Conservation (phyloP, 2,113 vertebrate species). For the Engystomops pustulosus region DNA sequence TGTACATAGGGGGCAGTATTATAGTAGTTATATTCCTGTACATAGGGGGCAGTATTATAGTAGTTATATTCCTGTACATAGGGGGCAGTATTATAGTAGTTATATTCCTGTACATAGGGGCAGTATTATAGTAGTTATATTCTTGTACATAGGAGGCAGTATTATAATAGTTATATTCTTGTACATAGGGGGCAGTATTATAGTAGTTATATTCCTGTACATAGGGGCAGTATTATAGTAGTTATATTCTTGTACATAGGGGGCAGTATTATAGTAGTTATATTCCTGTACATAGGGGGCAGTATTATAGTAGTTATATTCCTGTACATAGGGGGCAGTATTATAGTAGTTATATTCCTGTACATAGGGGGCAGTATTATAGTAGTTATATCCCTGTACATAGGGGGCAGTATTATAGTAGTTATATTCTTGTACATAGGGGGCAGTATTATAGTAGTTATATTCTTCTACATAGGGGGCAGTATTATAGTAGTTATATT, state of each 20-base stretch:
- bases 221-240: constrained; percentile 3
- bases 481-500: constrained; percentile 14
- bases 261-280: constrained; percentile 4
- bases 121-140: constrained; percentile 21
- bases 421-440: background rate
- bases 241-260: constrained; percentile 13
- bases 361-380: background rate
- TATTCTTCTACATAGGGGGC: background rate
- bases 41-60: background rate
- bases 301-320: constrained; percentile 18
- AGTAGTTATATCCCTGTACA: background rate
- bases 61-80: constrained; percentile 6
- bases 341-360: constrained; percentile 14
- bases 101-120: constrained; percentile 2
- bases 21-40: constrained; percentile 1
- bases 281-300: background rate
- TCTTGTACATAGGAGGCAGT: background rate
- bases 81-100: constrained; percentile 6
- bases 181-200: background rate
- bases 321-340: background rate
- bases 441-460: background rate
- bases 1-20: background rate
- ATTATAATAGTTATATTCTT: background rate
- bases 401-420: background rate
- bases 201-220: constrained; percentile 1